A percentile compares a stretch with the other conserved stretches of the same genome.
Evolutionary conservation across 2,113 vertebrate genomes (phyloP).

Genomic region (Tupaia tana): DNA sequence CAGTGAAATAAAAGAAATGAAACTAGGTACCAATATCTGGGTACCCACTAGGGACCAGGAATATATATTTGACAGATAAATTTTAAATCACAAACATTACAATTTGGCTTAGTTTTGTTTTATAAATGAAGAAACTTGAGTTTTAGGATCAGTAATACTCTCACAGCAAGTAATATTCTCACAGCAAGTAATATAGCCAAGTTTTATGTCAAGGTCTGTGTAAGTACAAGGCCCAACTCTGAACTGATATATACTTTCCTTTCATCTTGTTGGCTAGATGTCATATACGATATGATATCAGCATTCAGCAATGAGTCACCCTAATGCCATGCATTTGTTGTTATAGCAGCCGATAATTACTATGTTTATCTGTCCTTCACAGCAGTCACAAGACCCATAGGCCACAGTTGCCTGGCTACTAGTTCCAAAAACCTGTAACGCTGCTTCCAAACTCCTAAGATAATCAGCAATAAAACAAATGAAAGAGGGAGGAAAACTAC

Average conservation of each 20-base stretch:
- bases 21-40: background rate
- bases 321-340: background rate
- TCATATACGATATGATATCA: background rate
- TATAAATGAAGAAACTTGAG: background rate
- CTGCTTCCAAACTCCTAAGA: background rate
- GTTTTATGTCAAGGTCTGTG: background rate
- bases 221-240: background rate
- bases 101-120: background rate
- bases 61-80: background rate
- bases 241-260: background rate
- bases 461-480: slow-evolving; percentile 20
- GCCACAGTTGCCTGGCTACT: background rate
- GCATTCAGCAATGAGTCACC: background rate
- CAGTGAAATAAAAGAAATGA: slow-evolving; percentile 4
- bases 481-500: background rate
- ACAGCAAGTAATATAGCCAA: background rate
- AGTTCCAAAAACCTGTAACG: background rate
- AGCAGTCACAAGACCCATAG: too few relatives aligned
- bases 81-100: background rate
- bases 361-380: background rate
- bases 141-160: background rate
- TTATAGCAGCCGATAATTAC: background rate
- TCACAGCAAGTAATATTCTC: too few relatives aligned
- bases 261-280: background rate
- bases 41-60: background rate